Percentiles rank a stretch among this genome's conserved stretches.
Evolutionary conservation across 1,140 invertebrate genomes (phyloP).

Genomic region (Subanguina moxae): DNA sequence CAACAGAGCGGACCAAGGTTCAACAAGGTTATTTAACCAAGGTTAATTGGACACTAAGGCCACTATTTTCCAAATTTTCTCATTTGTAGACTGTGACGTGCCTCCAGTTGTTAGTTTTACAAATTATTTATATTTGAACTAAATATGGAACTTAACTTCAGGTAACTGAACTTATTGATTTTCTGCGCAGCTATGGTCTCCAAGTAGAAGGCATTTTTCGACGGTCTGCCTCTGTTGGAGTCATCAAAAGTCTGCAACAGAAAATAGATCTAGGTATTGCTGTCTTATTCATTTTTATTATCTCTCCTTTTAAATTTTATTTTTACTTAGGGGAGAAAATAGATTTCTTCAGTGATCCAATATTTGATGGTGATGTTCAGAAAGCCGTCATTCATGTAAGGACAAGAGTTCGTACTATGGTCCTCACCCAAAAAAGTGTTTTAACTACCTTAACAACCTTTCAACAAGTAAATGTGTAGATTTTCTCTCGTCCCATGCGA

Average conservation of each 20-base stretch:
- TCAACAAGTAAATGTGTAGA: too few species aligned
- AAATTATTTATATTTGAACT: too few species aligned
- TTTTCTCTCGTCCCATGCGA: too few species aligned
- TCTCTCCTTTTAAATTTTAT: background rate
- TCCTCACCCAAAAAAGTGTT: too few species aligned
- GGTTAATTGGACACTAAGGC: too few species aligned
- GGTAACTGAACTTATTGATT: constrained; percentile 60
- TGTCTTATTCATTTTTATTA: constrained; percentile 20
- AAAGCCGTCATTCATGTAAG: constrained; percentile 58
- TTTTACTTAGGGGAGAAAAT: constrained; percentile 52
- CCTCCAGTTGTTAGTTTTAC: constrained; percentile 60
- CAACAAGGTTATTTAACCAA: too few species aligned
- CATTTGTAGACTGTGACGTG: constrained; percentile 59
- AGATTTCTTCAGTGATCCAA: constrained; percentile 49
- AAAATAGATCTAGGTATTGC: constrained; percentile 63
- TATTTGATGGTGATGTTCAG: constrained; percentile 44
- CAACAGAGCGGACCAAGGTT: too few species aligned
- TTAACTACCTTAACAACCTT: too few species aligned
- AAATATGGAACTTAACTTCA: background rate
- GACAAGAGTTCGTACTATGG: too few species aligned
- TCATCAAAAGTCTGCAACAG: constrained; percentile 61
- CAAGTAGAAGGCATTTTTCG: constrained; percentile 63
- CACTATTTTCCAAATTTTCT: too few species aligned
- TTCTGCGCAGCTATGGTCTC: constrained; percentile 61
- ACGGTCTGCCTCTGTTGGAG: constrained; percentile 61